A percentile compares a stretch with the other conserved stretches of the same genome.
phyloP scores from a whole-genome alignment of 2,797 vertebrate species.

The Rhynchotus rufescens region DNA sequence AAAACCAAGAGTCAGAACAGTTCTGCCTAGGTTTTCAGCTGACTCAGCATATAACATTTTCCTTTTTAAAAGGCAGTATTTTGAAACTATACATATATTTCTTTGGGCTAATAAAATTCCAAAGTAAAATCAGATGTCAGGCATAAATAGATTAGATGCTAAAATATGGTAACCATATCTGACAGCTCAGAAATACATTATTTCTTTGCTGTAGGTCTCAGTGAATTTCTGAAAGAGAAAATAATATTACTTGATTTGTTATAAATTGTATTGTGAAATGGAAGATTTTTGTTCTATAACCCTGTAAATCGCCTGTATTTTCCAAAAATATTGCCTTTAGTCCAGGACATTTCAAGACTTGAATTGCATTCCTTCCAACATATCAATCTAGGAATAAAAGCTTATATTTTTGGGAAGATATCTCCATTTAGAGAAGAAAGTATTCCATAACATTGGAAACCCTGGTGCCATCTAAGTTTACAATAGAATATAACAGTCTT shows the following conservation, averaged over 20 bases:
- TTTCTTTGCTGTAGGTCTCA: conserved; percentile 18
- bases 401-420: neutral
- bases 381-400: conserved; percentile 44
- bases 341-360: conserved; percentile 23
- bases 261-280: conserved; percentile 31
- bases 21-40: neutral
- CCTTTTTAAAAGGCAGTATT: conserved; percentile 9
- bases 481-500: neutral
- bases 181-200: conserved; percentile 25
- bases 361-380: conserved; percentile 45
- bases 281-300: conserved; percentile 36
- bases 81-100: conserved; percentile 11
- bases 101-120: neutral
- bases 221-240: conserved; percentile 31
- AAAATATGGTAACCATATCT: conserved; percentile 14
- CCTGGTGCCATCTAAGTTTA: conserved; percentile 3
- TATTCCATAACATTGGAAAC: conserved; percentile 36
- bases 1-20: neutral
- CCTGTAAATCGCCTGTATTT: neutral
- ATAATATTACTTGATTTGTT: conserved; percentile 30
- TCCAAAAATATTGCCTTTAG: neutral
- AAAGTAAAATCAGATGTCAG: conserved; percentile 29
- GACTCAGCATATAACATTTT: neutral
- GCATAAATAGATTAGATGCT: neutral
- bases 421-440: conserved; percentile 40